Evolutionary conservation across 2,797 vertebrate genomes (phyloP).

Genomic region (Mus minutoides): DNA sequence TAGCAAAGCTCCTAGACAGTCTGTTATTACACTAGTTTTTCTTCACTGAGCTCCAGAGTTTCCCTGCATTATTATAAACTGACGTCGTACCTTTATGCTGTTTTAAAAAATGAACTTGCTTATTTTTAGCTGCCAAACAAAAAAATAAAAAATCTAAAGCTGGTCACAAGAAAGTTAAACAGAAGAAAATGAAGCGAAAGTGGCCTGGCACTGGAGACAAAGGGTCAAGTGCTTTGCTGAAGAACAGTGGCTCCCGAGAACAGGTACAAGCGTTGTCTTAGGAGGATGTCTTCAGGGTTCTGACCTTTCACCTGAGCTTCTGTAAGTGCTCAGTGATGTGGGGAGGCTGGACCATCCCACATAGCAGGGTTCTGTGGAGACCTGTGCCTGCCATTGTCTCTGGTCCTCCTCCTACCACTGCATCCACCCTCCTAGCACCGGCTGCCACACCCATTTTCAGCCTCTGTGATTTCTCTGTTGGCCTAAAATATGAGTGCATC

Average conservation of each 20-base stretch:
- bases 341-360: background rate
- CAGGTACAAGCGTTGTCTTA: conserved; percentile 81
- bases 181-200: conserved; percentile 95
- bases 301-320: background rate
- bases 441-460: background rate
- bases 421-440: background rate
- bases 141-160: conserved; percentile 91
- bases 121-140: conserved; percentile 90
- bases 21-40: background rate
- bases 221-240: conserved; percentile 65
- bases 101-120: conserved; percentile 52
- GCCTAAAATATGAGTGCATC: no score
- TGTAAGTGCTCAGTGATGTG: background rate
- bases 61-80: conserved; percentile 21
- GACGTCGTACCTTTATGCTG: background rate
- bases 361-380: background rate
- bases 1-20: conserved; percentile 16
- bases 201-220: conserved; percentile 91
- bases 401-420: background rate
- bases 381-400: no score
- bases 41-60: background rate
- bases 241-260: conserved; percentile 86
- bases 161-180: conserved; percentile 93
- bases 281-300: no score
- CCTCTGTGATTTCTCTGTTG: background rate